Conservation (phyloP, 1,140 invertebrate genomes). For the Euschistus heros region DNA sequence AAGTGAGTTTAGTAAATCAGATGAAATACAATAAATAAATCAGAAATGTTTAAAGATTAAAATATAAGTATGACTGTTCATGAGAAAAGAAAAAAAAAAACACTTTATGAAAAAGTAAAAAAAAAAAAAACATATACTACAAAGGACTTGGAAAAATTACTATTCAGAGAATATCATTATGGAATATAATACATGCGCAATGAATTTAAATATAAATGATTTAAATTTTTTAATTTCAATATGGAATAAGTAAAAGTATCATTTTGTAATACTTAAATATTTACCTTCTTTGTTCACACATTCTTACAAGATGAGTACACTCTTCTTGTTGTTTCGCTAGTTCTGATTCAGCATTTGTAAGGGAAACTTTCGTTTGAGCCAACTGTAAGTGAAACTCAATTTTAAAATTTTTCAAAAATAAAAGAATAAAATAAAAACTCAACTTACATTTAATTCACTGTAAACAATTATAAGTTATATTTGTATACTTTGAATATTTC, state of each 20-base stretch:
- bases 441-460: not conserved
- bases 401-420: not conserved
- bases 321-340: conserved; percentile 56
- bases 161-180: not conserved
- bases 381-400: conserved; percentile 28
- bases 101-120: too few relatives aligned
- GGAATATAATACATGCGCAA: not conserved
- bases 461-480: not conserved
- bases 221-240: too few relatives aligned
- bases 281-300: conserved; percentile 65
- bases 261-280: too few relatives aligned
- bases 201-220: not conserved
- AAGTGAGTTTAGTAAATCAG: not conserved
- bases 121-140: too few relatives aligned
- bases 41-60: too few relatives aligned
- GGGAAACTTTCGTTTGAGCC: conserved; percentile 37
- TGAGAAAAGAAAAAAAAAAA: too few relatives aligned
- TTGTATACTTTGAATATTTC: not conserved
- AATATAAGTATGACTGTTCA: too few relatives aligned
- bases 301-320: conserved; percentile 61
- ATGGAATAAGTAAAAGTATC: too few relatives aligned
- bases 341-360: conserved; percentile 46
- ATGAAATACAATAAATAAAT: too few relatives aligned
- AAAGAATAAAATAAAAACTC: not conserved
- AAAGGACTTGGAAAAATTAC: too few relatives aligned